Evolutionary conservation across 2,888 invertebrate species (phyloP), one percentile per base, ranked within the genome.

Genomic region (Heteromyza rotundicornis): DNA sequence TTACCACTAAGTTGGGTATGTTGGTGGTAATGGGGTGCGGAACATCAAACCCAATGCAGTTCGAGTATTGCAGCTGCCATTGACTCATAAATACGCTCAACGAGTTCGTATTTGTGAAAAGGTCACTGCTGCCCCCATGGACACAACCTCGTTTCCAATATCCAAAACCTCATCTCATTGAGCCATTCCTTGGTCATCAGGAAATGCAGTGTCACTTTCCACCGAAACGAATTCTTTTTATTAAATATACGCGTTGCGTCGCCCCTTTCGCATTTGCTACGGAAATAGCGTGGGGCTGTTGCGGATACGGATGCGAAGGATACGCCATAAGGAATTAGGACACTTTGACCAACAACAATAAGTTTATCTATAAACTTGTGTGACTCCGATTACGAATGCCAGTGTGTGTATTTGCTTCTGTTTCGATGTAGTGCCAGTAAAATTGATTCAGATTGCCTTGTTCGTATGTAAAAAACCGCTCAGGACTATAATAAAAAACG

Each of bases 401-500:
- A 40, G 40, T 40, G 12, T 3, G 3, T 40, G 12, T n/a, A n/a
- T 40, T 7, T 40, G 40, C n/a, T 3, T n/a, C 40, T 14, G 14
- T 40, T 8, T 40, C 10, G 10, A n/a, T 40, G 40, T n/a, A n/a
- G n/a, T n/a, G n/a, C n/a, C n/a, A n/a, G n/a, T 77, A 75, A 78
- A 77, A 78, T 78, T 78, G 78, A 79, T 76, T 79, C 75, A 71
- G 71, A 78, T 68, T 73, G 73, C 77, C 72, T 67, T 67, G 69
- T 47, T 57, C 20, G 35, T 57, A 62, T 24, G 65, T 17, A 53
- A 63, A 68, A 66, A 66, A 65, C 70, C 69, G 69, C 69, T 69
- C 65, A 63, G 60, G 62, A 63, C 59, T 68, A 71, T 71, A 72
- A 76, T 78, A 79, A 79, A 78, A 79, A 81, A 80, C 79, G 80